A percentile compares a stretch with the other conserved stretches of the same genome.
Conservation (phyloP, 2,888 invertebrate genomes). For the Cataglyphis cursor region DNA sequence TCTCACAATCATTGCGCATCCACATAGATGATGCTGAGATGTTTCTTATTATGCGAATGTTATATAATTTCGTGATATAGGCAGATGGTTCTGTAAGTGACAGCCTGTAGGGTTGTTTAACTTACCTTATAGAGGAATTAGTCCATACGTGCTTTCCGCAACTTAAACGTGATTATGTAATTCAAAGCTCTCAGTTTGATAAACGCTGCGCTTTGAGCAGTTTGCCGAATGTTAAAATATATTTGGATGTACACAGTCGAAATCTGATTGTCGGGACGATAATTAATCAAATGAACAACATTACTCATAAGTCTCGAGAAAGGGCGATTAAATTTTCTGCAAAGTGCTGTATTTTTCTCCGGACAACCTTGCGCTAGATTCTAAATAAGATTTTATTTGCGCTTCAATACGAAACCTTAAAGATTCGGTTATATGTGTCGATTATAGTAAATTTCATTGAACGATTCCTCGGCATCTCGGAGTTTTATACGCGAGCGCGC, state of each 20-base stretch:
- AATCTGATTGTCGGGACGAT: background rate
- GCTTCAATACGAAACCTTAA: background rate
- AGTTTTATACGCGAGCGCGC: background rate
- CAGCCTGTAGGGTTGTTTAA: background rate
- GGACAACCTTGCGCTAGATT: background rate
- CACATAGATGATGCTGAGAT: background rate
- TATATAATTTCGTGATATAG: background rate
- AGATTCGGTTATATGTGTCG: background rate
- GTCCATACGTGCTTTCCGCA: background rate
- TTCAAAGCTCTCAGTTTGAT: background rate
- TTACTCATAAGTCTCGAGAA: background rate
- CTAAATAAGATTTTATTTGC: background rate
- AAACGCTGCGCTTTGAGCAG: background rate
- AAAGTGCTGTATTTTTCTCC: background rate
- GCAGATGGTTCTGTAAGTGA: background rate
- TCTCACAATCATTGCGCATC: background rate
- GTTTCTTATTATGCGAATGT: background rate
- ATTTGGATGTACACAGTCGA: background rate
- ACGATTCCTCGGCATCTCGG: no score
- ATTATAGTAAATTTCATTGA: slow-evolving; percentile 1
- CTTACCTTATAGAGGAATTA: slow-evolving; percentile 2
- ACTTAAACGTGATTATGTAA: slow-evolving; percentile 31
- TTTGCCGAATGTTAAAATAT: background rate
- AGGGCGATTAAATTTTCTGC: slow-evolving; percentile 14
- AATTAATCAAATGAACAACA: slow-evolving; percentile 15